Evolutionary conservation across 2,113 vertebrate genomes (phyloP), one percentile per base, ranked within the genome.

Genomic region (Grammomys dolichurus): DNA sequence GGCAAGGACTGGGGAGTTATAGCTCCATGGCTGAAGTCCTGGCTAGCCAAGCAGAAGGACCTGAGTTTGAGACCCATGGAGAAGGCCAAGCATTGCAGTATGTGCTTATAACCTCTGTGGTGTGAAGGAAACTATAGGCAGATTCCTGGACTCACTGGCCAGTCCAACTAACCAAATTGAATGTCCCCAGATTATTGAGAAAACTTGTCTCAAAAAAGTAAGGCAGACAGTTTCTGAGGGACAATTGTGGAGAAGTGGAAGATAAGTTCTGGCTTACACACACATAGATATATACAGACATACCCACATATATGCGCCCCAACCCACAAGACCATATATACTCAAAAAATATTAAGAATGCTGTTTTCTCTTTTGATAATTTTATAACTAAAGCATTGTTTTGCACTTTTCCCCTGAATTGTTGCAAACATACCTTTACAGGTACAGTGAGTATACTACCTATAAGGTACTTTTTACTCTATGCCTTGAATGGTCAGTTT

Each of bases 321-420:
- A 51, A 51, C 12, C 20, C 4, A 36, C 17, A 69, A 22, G 63
- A 24, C 26, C 54, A 43, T 63, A 75, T 11, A 75, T 70, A 89
- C 0, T 1, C 4, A 95, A 86, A 67, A 87, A 80, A 89, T 70
- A 96, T 54, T 90, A 40, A 95, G 22, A 36, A 67, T 19, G 73
- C 8, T n/a, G 11, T 33, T 95, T 82, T 67, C 51, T 58, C 76
- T 22, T 20, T 67, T 92, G 76, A 54, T 89, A 90, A 80, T 93
- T 89, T 96, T 94, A 94, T 81, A 92, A 86, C 89, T 91, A 96
- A 76, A 28, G 7, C 51, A 87, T 80, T 77, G 31, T 72, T 94
- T 81, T 43, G 80, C 31, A 63, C 92, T 97, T 96, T 54, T 90
- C 33, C 80, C 89, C 31, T 36, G 97, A 58, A 95, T 16, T 14